Evolutionary conservation across 2,797 vertebrate species (phyloP), one percentile per base, ranked within the genome.

Genomic region (Chelmon rostratus): DNA sequence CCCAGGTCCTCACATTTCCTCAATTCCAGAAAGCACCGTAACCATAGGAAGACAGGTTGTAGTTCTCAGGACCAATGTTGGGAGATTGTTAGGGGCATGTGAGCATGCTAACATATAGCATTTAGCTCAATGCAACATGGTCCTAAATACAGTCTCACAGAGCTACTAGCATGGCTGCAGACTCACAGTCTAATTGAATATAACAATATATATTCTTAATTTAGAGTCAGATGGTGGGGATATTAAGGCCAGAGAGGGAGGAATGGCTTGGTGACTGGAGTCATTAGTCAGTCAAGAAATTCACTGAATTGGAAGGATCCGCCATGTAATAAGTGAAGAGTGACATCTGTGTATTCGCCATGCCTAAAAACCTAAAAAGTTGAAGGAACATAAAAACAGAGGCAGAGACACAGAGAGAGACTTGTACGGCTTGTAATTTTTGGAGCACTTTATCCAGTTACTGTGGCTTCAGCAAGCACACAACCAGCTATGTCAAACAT

Each of bases 401-500:
- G 28, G 28, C 28, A 15, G 10, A 65, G 76, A 46, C 1, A 38
- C 6, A 38, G 37, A 38, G 37, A 38, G 8, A 49, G 66, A n/a
- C 28, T 31, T 31, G 28, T 31, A 63, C 19, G 42, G 18, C 64
- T 18, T 70, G 25, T 44, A 11, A 61, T 72, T 68, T 57, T 33
- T n/a, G 11, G 11, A 62, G 56, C 33, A 28, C n/a, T 83, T 66
- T 61, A 42, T 69, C 23, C 2, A 1, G 78, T 72, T 72, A 61
- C 68, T 66, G 68, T 68, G 75, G 68, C 75, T 67, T 54, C 78
- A 73, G 47, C 3, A 2, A 65, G 57, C 47, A 5, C 10, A 47
- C 62, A 71, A 73, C 70, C 70, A 63, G 68, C 50, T 35, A 71
- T 68, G 79, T 84, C 68, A 72, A 66, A 84, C 75, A 73, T 78